phyloP scores from a whole-genome alignment of 2,888 invertebrate species.

The Drosophila helvetica region DNA sequence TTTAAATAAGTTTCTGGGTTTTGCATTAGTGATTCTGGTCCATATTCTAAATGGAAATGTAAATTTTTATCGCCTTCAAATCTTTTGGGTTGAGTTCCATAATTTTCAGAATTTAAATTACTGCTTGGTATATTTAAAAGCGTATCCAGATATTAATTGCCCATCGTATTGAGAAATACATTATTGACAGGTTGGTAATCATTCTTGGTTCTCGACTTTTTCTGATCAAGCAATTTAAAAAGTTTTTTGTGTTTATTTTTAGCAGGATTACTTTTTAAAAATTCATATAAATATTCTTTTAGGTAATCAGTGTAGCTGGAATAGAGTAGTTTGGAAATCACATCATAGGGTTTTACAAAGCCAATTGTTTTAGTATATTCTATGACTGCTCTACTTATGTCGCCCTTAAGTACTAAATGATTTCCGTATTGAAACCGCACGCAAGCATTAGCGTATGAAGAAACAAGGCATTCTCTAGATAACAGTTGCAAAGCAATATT shows the following conservation, averaged over 20 bases:
- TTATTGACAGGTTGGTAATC: slow-evolving; percentile 20
- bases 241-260: slow-evolving; percentile 96
- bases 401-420: slow-evolving; percentile 95
- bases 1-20: slow-evolving; percentile 24
- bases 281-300: slow-evolving; percentile 91
- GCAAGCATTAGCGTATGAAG: slow-evolving; percentile 86
- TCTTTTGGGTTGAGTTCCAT: background rate
- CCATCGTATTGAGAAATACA: background rate
- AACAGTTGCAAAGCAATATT: slow-evolving; percentile 97
- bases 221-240: slow-evolving; percentile 94
- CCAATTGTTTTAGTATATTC: slow-evolving; percentile 99
- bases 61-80: slow-evolving; percentile 44
- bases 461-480: slow-evolving; percentile 91
- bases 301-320: slow-evolving; percentile 95
- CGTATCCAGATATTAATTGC: background rate
- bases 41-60: slow-evolving; percentile 44
- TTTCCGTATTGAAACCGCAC: slow-evolving; percentile 98
- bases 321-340: slow-evolving; percentile 97
- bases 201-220: slow-evolving; percentile 87
- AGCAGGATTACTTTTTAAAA: slow-evolving; percentile 93
- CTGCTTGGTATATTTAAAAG: slow-evolving; percentile 5
- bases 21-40: slow-evolving; percentile 16
- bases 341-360: slow-evolving; percentile 96
- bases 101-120: slow-evolving; percentile 6
- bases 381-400: slow-evolving; percentile 91